These are phyloP conservation scores for Nephila pilipes DNA, from an alignment of 1,140 invertebrate species.

Conservation along the genomic window DNA sequence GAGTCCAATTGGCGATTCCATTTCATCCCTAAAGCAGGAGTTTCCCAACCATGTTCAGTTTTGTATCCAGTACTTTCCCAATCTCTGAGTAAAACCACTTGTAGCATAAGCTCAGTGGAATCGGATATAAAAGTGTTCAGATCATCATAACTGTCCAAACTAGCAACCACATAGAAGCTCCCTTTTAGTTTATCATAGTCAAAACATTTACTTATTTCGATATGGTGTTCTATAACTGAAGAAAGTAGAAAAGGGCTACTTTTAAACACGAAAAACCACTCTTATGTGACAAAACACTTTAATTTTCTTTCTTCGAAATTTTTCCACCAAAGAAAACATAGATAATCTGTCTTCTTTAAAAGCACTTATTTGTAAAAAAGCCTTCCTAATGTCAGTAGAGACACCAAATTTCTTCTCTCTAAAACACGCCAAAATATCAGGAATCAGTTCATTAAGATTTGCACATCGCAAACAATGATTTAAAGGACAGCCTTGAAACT, in stretches of 20 bases:
- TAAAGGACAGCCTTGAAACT: too few relatives aligned
- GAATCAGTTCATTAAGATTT: constrained; percentile 6
- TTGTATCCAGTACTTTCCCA: background rate
- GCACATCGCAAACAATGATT: too few relatives aligned
- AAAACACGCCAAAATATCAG: constrained; percentile 12
- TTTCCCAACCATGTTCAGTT: background rate
- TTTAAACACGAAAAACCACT: too few relatives aligned
- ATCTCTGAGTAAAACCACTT: constrained; percentile 22
- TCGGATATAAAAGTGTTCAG: background rate
- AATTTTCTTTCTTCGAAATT: background rate
- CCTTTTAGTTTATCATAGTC: too few relatives aligned
- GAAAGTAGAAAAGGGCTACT: constrained; percentile 21
- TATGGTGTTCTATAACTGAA: constrained; percentile 3
- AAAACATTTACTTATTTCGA: background rate
- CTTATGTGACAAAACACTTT: background rate
- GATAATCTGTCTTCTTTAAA: background rate
- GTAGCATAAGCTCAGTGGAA: background rate
- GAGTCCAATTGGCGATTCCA: constrained; percentile 9
- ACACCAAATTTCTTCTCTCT: background rate
- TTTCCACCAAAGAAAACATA: background rate
- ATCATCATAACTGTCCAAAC: constrained; percentile 12
- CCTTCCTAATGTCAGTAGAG: background rate
- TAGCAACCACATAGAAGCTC: constrained; percentile 3
- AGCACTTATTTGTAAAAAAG: background rate
- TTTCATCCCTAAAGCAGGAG: background rate